phyloP scores from a whole-genome alignment of 2,888 invertebrate species.

The Hirtodrosophila confusa region DNA sequence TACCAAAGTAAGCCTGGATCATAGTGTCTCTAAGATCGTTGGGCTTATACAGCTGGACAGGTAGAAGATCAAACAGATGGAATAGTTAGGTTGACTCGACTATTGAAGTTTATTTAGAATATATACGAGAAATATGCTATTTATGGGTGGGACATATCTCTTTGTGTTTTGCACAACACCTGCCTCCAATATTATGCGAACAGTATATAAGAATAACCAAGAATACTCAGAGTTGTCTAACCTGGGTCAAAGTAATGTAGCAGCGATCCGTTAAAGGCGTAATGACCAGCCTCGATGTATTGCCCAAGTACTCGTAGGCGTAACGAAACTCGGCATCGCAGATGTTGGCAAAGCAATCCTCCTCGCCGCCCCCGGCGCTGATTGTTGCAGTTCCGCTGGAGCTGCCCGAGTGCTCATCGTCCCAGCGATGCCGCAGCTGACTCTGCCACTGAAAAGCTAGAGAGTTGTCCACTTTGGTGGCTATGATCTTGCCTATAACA shows the following conservation, averaged over 20 bases:
- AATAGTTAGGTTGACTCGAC: too few relatives aligned
- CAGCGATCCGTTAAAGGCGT: constrained; percentile 98
- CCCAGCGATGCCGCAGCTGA: constrained; percentile 94
- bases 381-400: constrained; percentile 35
- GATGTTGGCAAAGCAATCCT: constrained; percentile 96
- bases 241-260: constrained; percentile 96
- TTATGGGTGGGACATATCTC: too few relatives aligned
- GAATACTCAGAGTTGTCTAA: constrained; percentile 62
- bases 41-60: too few relatives aligned
- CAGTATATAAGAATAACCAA: too few relatives aligned
- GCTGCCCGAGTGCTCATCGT: constrained; percentile 83
- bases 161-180: too few relatives aligned
- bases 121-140: too few relatives aligned
- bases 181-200: too few relatives aligned
- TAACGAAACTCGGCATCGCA: constrained; percentile 97
- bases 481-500: constrained; percentile 94
- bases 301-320: constrained; percentile 97
- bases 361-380: constrained; percentile 70
- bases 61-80: too few relatives aligned
- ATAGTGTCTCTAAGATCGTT: too few relatives aligned
- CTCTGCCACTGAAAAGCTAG: constrained; percentile 96
- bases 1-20: too few relatives aligned
- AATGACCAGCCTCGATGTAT: constrained; percentile 96
- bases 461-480: constrained; percentile 91
- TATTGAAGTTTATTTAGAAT: too few relatives aligned